Evolutionary conservation across 2,113 vertebrate genomes (phyloP).

Genomic region (Tringa solitaria): DNA sequence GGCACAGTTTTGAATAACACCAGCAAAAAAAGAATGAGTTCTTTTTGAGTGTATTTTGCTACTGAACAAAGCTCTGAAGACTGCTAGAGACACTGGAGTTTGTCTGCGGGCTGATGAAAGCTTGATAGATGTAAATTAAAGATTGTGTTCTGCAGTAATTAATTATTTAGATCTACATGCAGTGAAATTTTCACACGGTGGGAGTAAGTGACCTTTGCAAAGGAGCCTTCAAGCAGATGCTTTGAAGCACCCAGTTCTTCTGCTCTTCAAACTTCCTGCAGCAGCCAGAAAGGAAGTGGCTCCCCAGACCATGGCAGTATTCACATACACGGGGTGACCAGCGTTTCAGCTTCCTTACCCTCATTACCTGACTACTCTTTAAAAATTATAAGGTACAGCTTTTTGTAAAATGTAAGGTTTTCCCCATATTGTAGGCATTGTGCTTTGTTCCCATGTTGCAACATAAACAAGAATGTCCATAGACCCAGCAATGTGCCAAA

Average conservation of each 20-base stretch:
- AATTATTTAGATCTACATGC: constrained; percentile 21
- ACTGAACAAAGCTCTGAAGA: neutral
- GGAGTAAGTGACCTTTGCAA: constrained; percentile 25
- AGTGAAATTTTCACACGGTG: neutral
- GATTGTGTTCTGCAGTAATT: neutral
- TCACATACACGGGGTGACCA: fast-evolving
- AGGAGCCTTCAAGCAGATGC: neutral
- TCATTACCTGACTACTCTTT: neutral
- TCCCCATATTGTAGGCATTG: neutral
- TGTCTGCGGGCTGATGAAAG: neutral
- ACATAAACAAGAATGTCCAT: neutral
- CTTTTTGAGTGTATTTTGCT: neutral
- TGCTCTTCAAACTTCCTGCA: neutral
- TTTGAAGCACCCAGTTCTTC: neutral
- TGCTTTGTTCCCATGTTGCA: neutral
- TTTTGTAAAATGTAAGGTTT: neutral
- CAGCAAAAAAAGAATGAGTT: neutral
- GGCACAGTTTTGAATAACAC: neutral
- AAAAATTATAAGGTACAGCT: neutral
- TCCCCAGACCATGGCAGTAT: neutral
- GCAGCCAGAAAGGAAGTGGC: neutral
- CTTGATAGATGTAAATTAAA: constrained; percentile 1
- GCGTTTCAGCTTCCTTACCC: neutral
- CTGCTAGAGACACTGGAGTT: neutral
- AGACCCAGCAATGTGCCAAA: neutral